These are phyloP conservation scores for Oikopleura dioica DNA, from an alignment of 23 tunicate genomes.

Conservation along the genomic window DNA sequence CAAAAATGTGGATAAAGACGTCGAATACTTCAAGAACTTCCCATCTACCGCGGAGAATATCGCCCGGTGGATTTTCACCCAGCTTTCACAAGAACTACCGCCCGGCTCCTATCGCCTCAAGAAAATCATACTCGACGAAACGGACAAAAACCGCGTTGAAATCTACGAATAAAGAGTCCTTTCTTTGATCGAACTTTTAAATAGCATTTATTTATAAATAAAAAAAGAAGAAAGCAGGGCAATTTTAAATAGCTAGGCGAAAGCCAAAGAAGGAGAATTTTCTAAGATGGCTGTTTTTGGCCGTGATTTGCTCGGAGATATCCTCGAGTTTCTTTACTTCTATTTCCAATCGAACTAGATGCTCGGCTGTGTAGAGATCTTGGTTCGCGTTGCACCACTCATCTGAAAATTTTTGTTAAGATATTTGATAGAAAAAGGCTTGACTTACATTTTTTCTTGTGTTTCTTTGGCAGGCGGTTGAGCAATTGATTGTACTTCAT, in stretches of 20 bases:
- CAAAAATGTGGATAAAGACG: conserved; percentile 38
- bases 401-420: background rate
- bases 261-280: conserved; percentile 3
- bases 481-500: background rate
- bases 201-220: too few species aligned
- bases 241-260: background rate
- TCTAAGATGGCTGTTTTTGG: background rate
- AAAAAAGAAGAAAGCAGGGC: too few species aligned
- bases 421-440: background rate
- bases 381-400: background rate
- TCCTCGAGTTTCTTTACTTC: background rate
- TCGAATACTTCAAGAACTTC: conserved; percentile 22
- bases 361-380: background rate
- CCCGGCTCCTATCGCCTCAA: conserved; percentile 18
- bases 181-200: too few species aligned
- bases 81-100: conserved; percentile 15
- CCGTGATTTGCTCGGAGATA: background rate
- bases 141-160: conserved; percentile 33
- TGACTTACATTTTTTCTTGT: background rate
- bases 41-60: conserved; percentile 80
- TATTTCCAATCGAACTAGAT: background rate
- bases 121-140: conserved; percentile 40
- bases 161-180: too few species aligned
- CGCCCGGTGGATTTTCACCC: conserved; percentile 34
- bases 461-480: background rate